Evolutionary conservation across 2,888 invertebrate species (phyloP), one percentile per base, ranked within the genome.

Genomic region (Noctua pronuba): DNA sequence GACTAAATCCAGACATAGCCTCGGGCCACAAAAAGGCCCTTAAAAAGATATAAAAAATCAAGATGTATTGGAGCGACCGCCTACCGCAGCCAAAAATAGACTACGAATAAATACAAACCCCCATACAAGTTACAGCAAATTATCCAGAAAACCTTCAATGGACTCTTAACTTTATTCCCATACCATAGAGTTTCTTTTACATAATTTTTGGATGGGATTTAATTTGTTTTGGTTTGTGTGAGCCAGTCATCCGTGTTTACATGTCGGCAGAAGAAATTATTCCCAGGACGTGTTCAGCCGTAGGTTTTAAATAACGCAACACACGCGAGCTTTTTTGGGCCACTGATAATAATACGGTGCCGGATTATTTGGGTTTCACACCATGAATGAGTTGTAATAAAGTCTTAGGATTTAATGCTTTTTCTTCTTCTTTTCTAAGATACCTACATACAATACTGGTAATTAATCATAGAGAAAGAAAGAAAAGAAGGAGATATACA

Each of bases 51-150:
- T 92, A 94, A 94, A 95, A 95, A 95, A 92, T 86, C 90, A 89
- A 91, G 92, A 90, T 93, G 92, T 94, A 95, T 93, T 93, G 92
- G 93, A 95, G 93, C 95, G 94, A 94, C 96, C 96, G 96, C 96
- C 96, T 96, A 96, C 96, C 96, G 95, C 96, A 96, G 95, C 93
- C 95, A 96, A 95, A 96, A 96, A 96, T 96, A 96, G 94, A 96
- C 90, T 86, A 94, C 89, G 89, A 93, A 89, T 87, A 85, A 88
- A 90, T 85, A 88, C 82, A 81, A 89, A 88, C 79, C 75, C 73
- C 70, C 41, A 41, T 44, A 80, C 74, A 62, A 38, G 68, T 31
- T 60, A n/a, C 46, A 82, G 58, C 65, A 38, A 71, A 31, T 73
- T 24, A 24, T 28, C 35, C 72, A 85, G 6, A 46, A 6, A 31